Base-by-base conservation (phyloP, 37 sponge, comb jelly and placozoan genomes). In the Petrosia ficiformis region DNA sequence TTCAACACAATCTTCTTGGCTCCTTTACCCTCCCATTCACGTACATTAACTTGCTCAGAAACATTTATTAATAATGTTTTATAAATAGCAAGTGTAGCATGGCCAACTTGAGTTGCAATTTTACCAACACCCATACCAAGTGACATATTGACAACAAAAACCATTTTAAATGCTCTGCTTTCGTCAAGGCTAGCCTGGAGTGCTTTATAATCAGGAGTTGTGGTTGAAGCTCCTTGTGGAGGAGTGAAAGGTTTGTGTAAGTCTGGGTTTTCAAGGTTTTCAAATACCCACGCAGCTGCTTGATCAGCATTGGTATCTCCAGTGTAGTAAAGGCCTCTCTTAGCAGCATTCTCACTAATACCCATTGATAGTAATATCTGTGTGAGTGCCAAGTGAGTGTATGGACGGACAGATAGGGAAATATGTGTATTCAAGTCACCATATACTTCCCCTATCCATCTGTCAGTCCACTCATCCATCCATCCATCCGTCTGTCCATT, bases 31-130 rank as follows among this genome's bases (percentile, higher is more conserved):
- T 84, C 82, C 94, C 94, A 93, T 14, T 39, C 29, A 34, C 22
- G 57, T 30, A 76, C 59, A 24, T 60, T 64, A 2, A 41, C 38
- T 16, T 31, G 57, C 0, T 42, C 22, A 40, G 73, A 64, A 0
- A 34, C 21, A 4, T 74, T 76, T n/a, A 31, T 10, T 64, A 76
- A 41, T 2, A 92, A 66, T 0, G 39, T 37, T 3, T 24, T 34
- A 70, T 93, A 85, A 32, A 93, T 83, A 4, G 82, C 86, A 11
- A 93, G 83, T 16, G 83, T 78, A 4, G 94, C 94, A 65, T 93
- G 94, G 1, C 82, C 94, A 0, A 93, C 94, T 65, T 93, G 94
- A 0, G 94, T 86, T 1, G 94, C 94, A 21, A 75, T 70, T 74
- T 93, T 93, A 1, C 94, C 94, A 14, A 79, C 64, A 0, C 89